Conservation (phyloP, 2,797 vertebrate species). For the Chrysocyon brachyurus region DNA sequence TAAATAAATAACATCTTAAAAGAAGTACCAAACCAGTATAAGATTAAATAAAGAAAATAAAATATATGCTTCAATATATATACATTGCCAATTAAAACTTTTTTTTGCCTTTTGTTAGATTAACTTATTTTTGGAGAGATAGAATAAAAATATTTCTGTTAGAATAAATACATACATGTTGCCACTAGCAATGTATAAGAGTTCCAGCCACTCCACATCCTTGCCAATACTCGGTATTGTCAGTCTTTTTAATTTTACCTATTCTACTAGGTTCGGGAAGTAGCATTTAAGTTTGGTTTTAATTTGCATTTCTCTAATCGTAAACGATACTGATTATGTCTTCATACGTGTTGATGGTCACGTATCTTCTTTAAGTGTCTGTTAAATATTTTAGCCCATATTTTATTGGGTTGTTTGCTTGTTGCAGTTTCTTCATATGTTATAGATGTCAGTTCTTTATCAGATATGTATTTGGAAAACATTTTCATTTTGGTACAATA, state of each 20-base stretch:
- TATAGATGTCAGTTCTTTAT: not conserved
- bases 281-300: not conserved
- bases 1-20: no score
- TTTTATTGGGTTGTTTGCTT: not conserved
- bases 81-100: constrained; percentile 17
- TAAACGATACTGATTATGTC: not conserved
- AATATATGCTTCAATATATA: not conserved
- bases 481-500: not conserved
- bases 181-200: not conserved
- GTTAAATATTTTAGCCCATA: not conserved
- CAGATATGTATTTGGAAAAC: not conserved
- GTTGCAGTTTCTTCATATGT: not conserved
- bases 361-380: not conserved
- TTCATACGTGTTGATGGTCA: not conserved
- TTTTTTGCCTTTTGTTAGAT: constrained; percentile 41
- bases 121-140: constrained; percentile 58
- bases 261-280: not conserved
- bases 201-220: not conserved
- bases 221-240: not conserved
- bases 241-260: not conserved
- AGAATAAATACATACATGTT: not conserved
- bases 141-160: constrained; percentile 45
- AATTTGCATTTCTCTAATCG: not conserved
- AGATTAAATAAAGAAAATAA: constrained; percentile 32
- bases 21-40: not conserved